Evolutionary conservation across 2,888 invertebrate species (phyloP), one percentile per base, ranked within the genome.

Genomic region (Folsomia candida): DNA sequence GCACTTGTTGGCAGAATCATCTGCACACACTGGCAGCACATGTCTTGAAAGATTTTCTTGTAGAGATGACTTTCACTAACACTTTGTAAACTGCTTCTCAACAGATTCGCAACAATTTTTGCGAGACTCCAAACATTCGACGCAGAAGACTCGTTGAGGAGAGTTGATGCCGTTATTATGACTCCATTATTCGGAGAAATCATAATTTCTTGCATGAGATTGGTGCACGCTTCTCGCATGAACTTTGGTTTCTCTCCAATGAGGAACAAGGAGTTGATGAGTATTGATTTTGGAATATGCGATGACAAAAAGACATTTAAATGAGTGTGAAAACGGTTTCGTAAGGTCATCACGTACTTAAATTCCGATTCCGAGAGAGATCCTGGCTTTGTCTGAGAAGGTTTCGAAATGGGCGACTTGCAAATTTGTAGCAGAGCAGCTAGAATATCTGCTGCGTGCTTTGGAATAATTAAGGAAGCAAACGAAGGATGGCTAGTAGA

Each of bases 401-500:
- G 88, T 83, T 88, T 87, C 74, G 86, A 87, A 37, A 90, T 81
- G 6, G 89, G 89, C 51, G 88, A 89, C 84, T 87, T 87, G 27
- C 87, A 85, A 63, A 92, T 83, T 83, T 91, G 91, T 78, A 91
- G 87, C 28, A 91, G 82, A 2, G 87, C 87, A 69, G 89, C 89
- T 65, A 92, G 82, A 76, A 91, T 84, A 81, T 87, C 87, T 81
- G 85, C 85, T 69, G 89, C 81, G 83, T 87, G 85, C 76, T 87
- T 83, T 64, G 87, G 83, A 71, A 88, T 77, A 73, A 89, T 84
- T 70, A 78, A 54, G 27, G 51, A 22, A 24, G 60, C 60, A 1
- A 78, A 60, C 47, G 70, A 71, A 0, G 68, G 69, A 66, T 76
- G 72, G 3, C 24, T 29, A n/a, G n/a, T n/a, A 26, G 68, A 70